Evolutionary conservation across 2,888 invertebrate genomes (phyloP), one percentile per base, ranked within the genome.

Genomic region (Drosophila maculinotata): DNA sequence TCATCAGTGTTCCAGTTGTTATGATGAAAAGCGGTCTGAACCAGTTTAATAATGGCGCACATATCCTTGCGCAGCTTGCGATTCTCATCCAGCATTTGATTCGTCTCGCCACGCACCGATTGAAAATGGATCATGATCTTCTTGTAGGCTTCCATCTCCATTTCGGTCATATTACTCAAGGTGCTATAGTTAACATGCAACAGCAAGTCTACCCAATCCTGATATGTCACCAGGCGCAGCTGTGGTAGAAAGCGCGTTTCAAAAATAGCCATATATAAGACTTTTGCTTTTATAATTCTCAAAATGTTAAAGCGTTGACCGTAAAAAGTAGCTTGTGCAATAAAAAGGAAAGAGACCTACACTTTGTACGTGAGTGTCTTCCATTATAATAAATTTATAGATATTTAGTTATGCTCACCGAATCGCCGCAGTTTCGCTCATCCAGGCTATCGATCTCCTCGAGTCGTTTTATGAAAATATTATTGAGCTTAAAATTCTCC

Each of bases 211-310:
- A 95, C 93, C 94, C 94, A 94, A 76, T 94, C 93, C 26, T 84
- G 92, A 88, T 90, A 94, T 89, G 94, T 92, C 33, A 93, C 91
- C 71, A 95, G 91, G 90, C 95, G 95, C 76, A 94, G 92, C 95
- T 96, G 85, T 4, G 90, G 10, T 6, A 0, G 12, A 3, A n/a
- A n/a, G n/a, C n/a, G n/a, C n/a, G n/a, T n/a, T n/a, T n/a, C n/a
- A 31, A 12, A 20, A 12, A 9, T 15, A 38, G 1, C 3, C 8
- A 38, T n/a, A n/a, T 15, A 38, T 38, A 17, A n/a, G 20, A 20
- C 4, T n/a, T n/a, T n/a, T n/a, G n/a, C n/a, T n/a, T n/a, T n/a
- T n/a, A n/a, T n/a, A n/a, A n/a, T n/a, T n/a, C n/a, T n/a, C n/a
- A n/a, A n/a, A n/a, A n/a, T n/a, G n/a, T n/a, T n/a, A n/a, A n/a